phyloP scores from a whole-genome alignment of 2,113 vertebrate species.

The Paraplagusia blochii region DNA sequence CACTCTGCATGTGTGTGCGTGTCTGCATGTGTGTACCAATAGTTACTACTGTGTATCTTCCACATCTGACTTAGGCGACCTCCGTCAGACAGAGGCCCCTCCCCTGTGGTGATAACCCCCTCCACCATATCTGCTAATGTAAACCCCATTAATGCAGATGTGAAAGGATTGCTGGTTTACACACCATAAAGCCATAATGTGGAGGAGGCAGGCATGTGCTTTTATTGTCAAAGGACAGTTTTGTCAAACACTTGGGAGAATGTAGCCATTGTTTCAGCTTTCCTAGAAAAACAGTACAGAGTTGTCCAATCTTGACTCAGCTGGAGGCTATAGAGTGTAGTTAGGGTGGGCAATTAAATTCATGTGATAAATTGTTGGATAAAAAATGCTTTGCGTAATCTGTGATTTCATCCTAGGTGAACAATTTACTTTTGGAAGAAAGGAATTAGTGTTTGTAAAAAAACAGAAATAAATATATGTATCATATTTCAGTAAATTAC shows the following conservation, averaged over 20 bases:
- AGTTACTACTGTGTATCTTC: constrained; percentile 41
- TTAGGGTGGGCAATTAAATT: neutral
- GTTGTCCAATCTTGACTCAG: constrained; percentile 29
- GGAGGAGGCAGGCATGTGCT: constrained; percentile 27
- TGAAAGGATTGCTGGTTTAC: constrained; percentile 55
- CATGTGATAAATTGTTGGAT: neutral
- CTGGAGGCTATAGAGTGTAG: constrained; percentile 9
- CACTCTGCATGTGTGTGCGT: constrained; percentile 26
- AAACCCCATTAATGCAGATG: constrained; percentile 60
- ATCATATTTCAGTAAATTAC: no score
- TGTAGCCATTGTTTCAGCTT: constrained; percentile 42
- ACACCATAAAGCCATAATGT: constrained; percentile 46
- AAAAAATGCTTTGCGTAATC: no score
- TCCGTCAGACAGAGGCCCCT: constrained; percentile 26
- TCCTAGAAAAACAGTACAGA: constrained; percentile 4
- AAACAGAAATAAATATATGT: no score
- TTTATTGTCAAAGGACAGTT: constrained; percentile 29
- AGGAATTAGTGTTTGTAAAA: no score
- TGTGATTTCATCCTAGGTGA: no score
- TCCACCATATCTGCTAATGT: constrained; percentile 52
- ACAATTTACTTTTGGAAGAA: no score
- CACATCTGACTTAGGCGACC: constrained; percentile 43
- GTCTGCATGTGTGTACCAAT: constrained; percentile 18
- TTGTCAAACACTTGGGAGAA: constrained; percentile 9
- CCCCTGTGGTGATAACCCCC: constrained; percentile 47